phyloP scores from a whole-genome alignment of 1,140 invertebrate genomes.

The Drosophila prosaltans region DNA sequence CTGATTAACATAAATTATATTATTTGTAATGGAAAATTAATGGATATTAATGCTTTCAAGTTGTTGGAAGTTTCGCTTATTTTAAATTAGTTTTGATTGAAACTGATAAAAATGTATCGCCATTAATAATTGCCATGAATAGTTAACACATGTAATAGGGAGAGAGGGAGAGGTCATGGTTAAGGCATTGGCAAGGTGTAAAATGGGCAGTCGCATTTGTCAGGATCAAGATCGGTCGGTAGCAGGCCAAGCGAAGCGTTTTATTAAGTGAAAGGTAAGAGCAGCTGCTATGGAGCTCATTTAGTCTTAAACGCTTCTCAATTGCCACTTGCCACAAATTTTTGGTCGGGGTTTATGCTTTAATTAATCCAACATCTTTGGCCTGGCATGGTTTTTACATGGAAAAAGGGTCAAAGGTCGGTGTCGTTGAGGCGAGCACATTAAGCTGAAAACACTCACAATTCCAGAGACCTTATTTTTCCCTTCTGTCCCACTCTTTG shows the following conservation, averaged over 20 bases:
- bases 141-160: constrained; percentile 6
- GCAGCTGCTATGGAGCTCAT: constrained; percentile 55
- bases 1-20: constrained; percentile 74
- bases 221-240: constrained; percentile 44
- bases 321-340: constrained; percentile 64
- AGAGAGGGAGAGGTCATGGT: not conserved
- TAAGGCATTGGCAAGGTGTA: constrained; percentile 57
- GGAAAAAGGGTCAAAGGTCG: constrained; percentile 77
- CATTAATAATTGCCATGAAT: constrained; percentile 1
- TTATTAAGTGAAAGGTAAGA: constrained; percentile 47
- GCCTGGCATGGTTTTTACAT: constrained; percentile 37
- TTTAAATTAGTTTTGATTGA: constrained; percentile 49
- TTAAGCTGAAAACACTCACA: constrained; percentile 67
- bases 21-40: constrained; percentile 57
- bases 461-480: not conserved
- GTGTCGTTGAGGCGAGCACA: constrained; percentile 68
- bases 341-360: constrained; percentile 54
- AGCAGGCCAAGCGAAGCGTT: constrained; percentile 36
- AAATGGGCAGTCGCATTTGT: constrained; percentile 60
- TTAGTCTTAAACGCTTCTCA: constrained; percentile 32
- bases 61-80: constrained; percentile 31
- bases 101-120: constrained; percentile 16
- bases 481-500: not conserved
- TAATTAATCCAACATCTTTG: constrained; percentile 73
- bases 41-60: constrained; percentile 43